Evolutionary conservation across 2,797 vertebrate genomes (phyloP).

Genomic region (Gymnothorax javanicus): DNA sequence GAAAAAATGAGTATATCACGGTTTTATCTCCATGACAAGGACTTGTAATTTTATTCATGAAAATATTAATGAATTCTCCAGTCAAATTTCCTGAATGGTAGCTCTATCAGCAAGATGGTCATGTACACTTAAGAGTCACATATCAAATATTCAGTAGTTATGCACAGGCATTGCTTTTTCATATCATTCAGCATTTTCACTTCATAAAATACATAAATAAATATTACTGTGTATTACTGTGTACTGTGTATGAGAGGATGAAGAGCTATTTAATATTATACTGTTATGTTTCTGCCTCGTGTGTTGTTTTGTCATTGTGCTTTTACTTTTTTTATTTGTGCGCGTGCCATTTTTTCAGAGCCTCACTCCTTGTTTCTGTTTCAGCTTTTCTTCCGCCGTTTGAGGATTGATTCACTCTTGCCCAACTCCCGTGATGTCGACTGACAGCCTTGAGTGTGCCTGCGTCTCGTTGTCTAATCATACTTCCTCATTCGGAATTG

Average conservation of each 20-base stretch:
- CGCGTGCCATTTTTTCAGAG: too few relatives aligned
- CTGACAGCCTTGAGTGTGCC: too few relatives aligned
- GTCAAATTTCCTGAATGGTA: constrained; percentile 3
- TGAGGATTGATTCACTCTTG: too few relatives aligned
- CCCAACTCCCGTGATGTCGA: too few relatives aligned
- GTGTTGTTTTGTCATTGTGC: too few relatives aligned
- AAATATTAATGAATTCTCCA: constrained; percentile 22
- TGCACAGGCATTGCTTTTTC: neutral
- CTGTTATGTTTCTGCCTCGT: too few relatives aligned
- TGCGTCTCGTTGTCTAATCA: too few relatives aligned
- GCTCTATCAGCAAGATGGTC: constrained; percentile 21
- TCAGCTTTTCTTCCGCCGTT: too few relatives aligned
- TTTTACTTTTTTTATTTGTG: too few relatives aligned
- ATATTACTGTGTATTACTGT: constrained; percentile 20
- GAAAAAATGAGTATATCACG: neutral
- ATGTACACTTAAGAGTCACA: neutral
- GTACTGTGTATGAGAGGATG: constrained; percentile 12
- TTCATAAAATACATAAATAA: neutral
- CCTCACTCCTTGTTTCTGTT: too few relatives aligned
- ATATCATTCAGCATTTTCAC: constrained; percentile 10
- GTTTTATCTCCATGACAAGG: neutral
- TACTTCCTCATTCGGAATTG: too few relatives aligned
- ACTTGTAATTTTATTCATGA: constrained; percentile 18
- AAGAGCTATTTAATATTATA: constrained; percentile 4
- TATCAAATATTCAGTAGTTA: neutral